Percentiles rank a stretch among this genome's conserved stretches.
Evolutionary conservation across 2,797 vertebrate species (phyloP).

Genomic region (Poecilia velifera): DNA sequence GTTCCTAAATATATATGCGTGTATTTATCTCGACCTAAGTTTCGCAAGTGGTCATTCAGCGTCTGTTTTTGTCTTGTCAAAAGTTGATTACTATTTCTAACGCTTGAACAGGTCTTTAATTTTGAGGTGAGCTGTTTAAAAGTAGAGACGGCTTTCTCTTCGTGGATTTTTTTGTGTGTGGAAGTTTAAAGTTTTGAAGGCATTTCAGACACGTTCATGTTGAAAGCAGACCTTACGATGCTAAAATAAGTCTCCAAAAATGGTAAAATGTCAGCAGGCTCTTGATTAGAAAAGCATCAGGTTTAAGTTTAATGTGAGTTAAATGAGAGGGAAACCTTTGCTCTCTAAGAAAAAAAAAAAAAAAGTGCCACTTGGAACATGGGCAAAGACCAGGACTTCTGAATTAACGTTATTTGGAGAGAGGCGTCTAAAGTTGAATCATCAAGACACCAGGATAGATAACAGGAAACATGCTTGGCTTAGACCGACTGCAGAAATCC

Average conservation of each 20-base stretch:
- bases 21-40: not conserved
- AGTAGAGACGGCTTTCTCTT: conserved; percentile 42
- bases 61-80: not conserved
- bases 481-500: not conserved
- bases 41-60: not conserved
- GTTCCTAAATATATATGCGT: not conserved
- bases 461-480: not conserved
- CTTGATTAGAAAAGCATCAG: not conserved
- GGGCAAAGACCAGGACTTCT: not conserved
- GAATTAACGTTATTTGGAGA: not conserved
- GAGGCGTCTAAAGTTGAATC: not conserved
- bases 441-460: not conserved
- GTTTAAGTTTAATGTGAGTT: not conserved
- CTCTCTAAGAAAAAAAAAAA: not conserved
- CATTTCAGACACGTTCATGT: not conserved
- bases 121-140: conserved; percentile 44
- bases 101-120: conserved; percentile 45
- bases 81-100: not conserved
- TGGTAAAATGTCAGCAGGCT: not conserved
- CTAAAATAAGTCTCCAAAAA: not conserved
- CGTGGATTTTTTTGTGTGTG: conserved; percentile 46
- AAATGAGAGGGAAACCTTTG: not conserved
- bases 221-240: not conserved
- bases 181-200: conserved; percentile 57
- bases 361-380: not conserved